Evolutionary conservation across 2,113 vertebrate species (phyloP).

Genomic region (Saccopteryx bilineata): DNA sequence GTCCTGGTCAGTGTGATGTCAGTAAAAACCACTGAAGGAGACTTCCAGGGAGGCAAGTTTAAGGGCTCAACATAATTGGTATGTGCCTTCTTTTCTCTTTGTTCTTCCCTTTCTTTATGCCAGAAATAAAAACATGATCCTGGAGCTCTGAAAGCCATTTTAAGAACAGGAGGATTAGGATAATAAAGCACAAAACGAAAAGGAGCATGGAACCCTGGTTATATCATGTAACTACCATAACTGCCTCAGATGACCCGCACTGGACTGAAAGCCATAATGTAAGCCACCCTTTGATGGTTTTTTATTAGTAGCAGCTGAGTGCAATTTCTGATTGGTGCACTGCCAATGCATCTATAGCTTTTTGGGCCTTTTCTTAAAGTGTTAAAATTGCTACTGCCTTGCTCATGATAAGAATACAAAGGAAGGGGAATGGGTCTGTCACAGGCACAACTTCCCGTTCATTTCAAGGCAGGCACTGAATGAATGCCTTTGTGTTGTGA

Average conservation of each 20-base stretch:
- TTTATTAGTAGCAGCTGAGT: constrained; percentile 30
- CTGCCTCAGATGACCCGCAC: neutral
- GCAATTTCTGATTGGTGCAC: neutral
- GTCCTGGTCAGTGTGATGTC: neutral
- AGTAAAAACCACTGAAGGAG: neutral
- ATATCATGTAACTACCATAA: neutral
- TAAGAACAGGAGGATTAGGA: constrained; percentile 2
- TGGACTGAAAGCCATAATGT: constrained; percentile 32
- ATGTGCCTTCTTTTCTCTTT: constrained; percentile 17
- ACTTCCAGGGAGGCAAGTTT: constrained; percentile 21
- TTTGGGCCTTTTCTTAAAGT: constrained; percentile 1
- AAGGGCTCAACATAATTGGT: neutral
- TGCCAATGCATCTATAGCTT: neutral
- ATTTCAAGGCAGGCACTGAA: neutral
- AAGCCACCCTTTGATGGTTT: neutral
- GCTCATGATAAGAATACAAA: constrained; percentile 35
- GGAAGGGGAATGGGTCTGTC: neutral
- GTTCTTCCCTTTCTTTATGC: constrained; percentile 18
- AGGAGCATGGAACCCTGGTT: neutral
- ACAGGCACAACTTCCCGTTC: neutral
- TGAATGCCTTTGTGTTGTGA: neutral
- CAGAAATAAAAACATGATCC: neutral
- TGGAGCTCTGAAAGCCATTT: neutral
- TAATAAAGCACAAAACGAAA: constrained; percentile 7
- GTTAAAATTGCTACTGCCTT: constrained; percentile 44